Base-by-base conservation (phyloP, 2,888 invertebrate species). In the Caradrina kadenii region DNA sequence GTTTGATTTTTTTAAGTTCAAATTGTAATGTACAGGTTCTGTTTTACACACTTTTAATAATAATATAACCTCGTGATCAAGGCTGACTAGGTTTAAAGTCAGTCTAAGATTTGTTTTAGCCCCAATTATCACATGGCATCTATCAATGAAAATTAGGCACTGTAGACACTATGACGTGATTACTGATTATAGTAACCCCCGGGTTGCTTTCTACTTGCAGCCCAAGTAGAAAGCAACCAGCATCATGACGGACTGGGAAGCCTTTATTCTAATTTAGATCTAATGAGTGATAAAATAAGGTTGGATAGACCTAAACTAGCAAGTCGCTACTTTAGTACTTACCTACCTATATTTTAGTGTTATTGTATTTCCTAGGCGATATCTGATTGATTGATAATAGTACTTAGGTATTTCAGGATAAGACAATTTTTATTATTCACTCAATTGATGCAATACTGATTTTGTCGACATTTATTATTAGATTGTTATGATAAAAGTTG, bases 401-500 rank as follows among this genome's bases (percentile, higher is more conserved):
- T 50, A 15, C 1, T 15, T 45, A 50, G 15, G 11, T 42, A 49
- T 62, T 70, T 62, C 10, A 35, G n/a, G 60, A 68, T 59, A 59
- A 19, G 39, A 58, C 7, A 73, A 13, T 48, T 48, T 21, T 53
- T 42, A 22, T 31, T 56, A 22, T 56, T 64, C 19, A 19, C 39
- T 56, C 31, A 53, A 53, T 35, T n/a, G 70, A 49, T 45, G 50
- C 49, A 69, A 48, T 60, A 63, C 15, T 56, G 74, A 76, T 76
- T 63, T 70, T 26, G 22, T 63, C 39, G 69, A 75, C 69, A 74
- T 26, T 26, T 26, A 63, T 56, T 56, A 52, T 7, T 19, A 19
- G 39, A 56, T 64, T 19, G 42, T 3, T 42, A 49, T 21, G 64
- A 74, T 67, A 49, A 53, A 61, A 10, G 1, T 42, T 39, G 17